Conservation (phyloP, 2,113 vertebrate species). For the Pungitius pungitius region DNA sequence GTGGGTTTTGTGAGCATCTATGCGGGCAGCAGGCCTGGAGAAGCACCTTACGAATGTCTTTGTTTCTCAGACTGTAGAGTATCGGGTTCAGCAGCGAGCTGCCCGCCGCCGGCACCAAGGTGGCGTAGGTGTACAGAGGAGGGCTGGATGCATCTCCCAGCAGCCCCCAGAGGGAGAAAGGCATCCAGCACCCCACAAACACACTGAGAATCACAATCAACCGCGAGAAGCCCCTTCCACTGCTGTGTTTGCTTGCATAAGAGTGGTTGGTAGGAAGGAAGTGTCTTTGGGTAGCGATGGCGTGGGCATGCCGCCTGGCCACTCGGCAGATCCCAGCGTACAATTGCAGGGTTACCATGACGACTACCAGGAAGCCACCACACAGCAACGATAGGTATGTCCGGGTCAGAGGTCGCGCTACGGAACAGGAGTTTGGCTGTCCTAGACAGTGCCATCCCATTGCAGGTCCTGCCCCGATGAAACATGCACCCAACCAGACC, state of each 20-base stretch:
- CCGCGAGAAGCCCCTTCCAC: slow-evolving; percentile 73
- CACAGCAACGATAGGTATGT: slow-evolving; percentile 89
- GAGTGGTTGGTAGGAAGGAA: slow-evolving; percentile 84
- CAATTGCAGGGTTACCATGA: slow-evolving; percentile 88
- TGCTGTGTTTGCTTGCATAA: slow-evolving; percentile 78
- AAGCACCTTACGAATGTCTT: slow-evolving; percentile 92
- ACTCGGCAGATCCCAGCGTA: slow-evolving; percentile 91
- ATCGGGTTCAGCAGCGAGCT: slow-evolving; percentile 93
- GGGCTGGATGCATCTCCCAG: slow-evolving; percentile 86
- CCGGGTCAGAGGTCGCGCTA: slow-evolving; percentile 86
- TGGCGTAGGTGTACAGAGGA: slow-evolving; percentile 87
- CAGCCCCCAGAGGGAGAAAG: slow-evolving; percentile 90
- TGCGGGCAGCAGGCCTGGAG: slow-evolving; percentile 86
- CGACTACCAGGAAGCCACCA: slow-evolving; percentile 85
- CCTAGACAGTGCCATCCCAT: slow-evolving; percentile 93
- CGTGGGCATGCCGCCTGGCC: slow-evolving; percentile 89
- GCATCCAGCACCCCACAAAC: slow-evolving; percentile 93
- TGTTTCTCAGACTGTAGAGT: slow-evolving; percentile 94
- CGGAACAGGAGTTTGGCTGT: slow-evolving; percentile 82
- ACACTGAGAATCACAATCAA: slow-evolving; percentile 88
- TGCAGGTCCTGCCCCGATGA: slow-evolving; percentile 86
- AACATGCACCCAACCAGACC: slow-evolving; percentile 85
- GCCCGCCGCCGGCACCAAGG: slow-evolving; percentile 90
- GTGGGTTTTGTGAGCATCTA: slow-evolving; percentile 73
- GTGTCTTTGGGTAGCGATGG: slow-evolving; percentile 94